Conservation (phyloP, 2,113 vertebrate species). For the Asarcornis scutulata region DNA sequence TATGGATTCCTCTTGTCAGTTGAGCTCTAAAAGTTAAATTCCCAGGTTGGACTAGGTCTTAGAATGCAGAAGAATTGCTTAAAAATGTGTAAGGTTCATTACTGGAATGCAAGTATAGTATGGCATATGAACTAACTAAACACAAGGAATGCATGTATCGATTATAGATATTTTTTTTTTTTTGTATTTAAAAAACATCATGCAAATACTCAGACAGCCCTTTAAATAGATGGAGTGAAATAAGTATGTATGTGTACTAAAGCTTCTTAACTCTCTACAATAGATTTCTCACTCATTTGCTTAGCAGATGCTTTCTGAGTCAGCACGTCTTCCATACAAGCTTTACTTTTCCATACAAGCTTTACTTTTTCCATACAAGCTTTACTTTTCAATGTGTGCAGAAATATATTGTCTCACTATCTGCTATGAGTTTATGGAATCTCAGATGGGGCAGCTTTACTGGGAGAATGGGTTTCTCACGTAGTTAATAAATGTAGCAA, state of each 20-base stretch:
- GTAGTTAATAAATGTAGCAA: neutral
- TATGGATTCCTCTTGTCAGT: slow-evolving; percentile 16
- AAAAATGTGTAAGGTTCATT: neutral
- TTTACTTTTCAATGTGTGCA: neutral
- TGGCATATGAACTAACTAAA: neutral
- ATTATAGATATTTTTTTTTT: neutral
- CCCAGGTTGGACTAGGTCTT: neutral
- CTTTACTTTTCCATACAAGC: neutral
- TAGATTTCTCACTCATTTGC: neutral
- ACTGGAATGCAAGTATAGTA: neutral
- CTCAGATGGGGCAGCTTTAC: neutral
- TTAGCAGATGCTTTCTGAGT: neutral
- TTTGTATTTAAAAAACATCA: neutral
- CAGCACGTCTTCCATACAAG: neutral
- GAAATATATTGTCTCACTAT: neutral
- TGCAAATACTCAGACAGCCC: neutral
- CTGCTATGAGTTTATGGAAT: neutral
- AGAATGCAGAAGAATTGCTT: neutral
- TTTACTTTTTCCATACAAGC: too few species aligned
- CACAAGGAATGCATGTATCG: neutral
- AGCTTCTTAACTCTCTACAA: neutral
- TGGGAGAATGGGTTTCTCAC: neutral
- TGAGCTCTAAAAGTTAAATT: neutral
- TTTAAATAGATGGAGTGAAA: slow-evolving; percentile 9
- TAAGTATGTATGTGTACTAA: neutral